phyloP scores from a whole-genome alignment of 2,797 vertebrate species.

The Lophotriccus pileatus region DNA sequence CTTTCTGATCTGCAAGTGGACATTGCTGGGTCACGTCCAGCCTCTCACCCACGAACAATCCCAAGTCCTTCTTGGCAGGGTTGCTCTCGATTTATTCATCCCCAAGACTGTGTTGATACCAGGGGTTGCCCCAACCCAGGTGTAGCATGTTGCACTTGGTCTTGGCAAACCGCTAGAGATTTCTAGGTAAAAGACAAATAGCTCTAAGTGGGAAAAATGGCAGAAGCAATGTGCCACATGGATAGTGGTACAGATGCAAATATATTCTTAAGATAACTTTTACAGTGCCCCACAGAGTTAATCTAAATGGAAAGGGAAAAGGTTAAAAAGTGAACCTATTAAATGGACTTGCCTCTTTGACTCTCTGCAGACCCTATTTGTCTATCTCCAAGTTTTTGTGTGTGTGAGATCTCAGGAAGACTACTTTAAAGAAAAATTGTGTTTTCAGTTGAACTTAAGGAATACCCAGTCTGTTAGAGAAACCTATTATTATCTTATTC shows the following conservation, averaged over 20 bases:
- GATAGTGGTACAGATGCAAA: neutral
- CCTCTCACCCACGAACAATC: accelerated
- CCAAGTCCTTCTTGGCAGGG: neutral
- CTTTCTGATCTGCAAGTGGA: neutral
- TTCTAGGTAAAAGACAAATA: neutral
- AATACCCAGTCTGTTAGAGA: neutral
- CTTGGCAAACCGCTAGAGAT: neutral
- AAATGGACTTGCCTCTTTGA: neutral
- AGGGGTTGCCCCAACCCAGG: neutral
- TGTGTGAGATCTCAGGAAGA: neutral
- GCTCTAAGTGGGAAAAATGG: neutral
- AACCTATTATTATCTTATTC: neutral
- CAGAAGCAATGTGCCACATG: accelerated
- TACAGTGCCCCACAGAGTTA: neutral
- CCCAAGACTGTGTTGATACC: too few relatives aligned
- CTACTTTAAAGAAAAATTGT: neutral
- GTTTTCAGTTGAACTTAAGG: neutral
- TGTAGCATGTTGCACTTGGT: neutral
- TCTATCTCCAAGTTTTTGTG: neutral
- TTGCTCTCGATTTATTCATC: neutral
- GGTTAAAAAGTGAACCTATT: neutral
- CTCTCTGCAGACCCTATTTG: neutral
- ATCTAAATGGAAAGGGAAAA: neutral
- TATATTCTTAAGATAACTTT: neutral
- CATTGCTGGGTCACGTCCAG: neutral